A percentile compares a stretch with the other conserved stretches of the same genome.
These are phyloP conservation scores for Cyprinodon brontotheroides DNA, from an alignment of 2,113 vertebrate species.

Conservation along the genomic window DNA sequence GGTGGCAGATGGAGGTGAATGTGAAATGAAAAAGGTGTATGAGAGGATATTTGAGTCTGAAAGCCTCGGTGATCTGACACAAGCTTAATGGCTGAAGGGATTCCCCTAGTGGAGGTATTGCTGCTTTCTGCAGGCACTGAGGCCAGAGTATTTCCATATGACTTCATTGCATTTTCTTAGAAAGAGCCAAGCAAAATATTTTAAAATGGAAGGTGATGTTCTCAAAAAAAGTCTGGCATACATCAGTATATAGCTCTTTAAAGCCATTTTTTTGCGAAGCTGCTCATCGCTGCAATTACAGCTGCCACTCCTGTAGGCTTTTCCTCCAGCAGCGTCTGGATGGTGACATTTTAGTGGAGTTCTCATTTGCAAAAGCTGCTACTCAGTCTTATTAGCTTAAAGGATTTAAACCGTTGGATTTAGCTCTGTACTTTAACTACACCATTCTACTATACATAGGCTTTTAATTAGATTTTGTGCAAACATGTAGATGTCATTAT, in stretches of 20 bases:
- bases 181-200: no score
- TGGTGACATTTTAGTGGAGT: not conserved
- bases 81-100: conserved; percentile 29
- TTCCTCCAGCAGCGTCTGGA: not conserved
- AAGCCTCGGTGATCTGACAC: not conserved
- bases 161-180: not conserved
- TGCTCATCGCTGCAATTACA: not conserved
- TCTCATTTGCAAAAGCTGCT: not conserved
- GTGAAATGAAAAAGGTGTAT: not conserved
- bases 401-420: not conserved
- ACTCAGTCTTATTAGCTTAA: not conserved
- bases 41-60: not conserved
- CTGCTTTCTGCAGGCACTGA: conserved; percentile 3
- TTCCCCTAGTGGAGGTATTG: conserved; percentile 60
- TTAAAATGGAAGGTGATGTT: not conserved
- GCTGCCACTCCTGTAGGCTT: no score
- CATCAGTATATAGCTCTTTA: not conserved
- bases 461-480: no score
- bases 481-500: no score
- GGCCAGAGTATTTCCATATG: no score
- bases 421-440: no score
- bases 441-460: no score
- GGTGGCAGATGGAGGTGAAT: conserved; percentile 19
- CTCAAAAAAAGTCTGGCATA: not conserved
- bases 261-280: not conserved